A percentile compares a stretch with the other conserved stretches of the same genome.
phyloP scores from a whole-genome alignment of 2,113 vertebrate genomes.

The Macheiramphus alcinus region DNA sequence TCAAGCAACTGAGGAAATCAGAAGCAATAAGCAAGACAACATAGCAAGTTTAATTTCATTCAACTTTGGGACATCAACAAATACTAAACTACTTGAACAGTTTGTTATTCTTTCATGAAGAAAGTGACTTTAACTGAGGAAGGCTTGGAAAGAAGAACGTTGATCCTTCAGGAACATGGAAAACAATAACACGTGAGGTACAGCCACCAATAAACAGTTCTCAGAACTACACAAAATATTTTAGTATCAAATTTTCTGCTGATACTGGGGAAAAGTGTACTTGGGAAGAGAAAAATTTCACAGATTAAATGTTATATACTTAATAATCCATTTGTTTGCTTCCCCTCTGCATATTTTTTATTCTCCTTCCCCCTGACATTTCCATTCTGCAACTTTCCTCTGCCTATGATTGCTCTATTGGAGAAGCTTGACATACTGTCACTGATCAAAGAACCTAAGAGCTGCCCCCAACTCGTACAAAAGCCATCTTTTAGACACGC shows the following conservation, averaged over 20 bases:
- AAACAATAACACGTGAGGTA: background rate
- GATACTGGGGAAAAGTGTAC: background rate
- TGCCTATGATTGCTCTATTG: rapidly evolving
- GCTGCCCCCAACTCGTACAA: background rate
- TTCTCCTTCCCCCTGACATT: background rate
- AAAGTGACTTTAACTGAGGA: background rate
- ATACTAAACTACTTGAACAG: background rate
- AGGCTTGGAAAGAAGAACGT: background rate
- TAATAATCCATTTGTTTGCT: background rate
- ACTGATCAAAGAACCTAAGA: background rate
- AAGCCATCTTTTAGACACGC: background rate
- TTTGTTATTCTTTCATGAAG: background rate
- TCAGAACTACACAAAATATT: background rate
- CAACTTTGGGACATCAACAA: background rate
- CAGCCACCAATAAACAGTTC: background rate
- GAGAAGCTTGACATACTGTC: background rate
- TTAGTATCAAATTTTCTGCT: background rate
- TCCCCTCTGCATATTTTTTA: background rate
- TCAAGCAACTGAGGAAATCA: background rate
- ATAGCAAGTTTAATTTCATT: background rate
- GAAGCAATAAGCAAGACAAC: background rate
- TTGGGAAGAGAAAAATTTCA: background rate
- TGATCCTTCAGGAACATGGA: background rate
- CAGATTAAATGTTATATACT: background rate
- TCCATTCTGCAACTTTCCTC: background rate